Evolutionary conservation across 2,888 invertebrate species (phyloP).

Genomic region (Osedax frankpressi): DNA sequence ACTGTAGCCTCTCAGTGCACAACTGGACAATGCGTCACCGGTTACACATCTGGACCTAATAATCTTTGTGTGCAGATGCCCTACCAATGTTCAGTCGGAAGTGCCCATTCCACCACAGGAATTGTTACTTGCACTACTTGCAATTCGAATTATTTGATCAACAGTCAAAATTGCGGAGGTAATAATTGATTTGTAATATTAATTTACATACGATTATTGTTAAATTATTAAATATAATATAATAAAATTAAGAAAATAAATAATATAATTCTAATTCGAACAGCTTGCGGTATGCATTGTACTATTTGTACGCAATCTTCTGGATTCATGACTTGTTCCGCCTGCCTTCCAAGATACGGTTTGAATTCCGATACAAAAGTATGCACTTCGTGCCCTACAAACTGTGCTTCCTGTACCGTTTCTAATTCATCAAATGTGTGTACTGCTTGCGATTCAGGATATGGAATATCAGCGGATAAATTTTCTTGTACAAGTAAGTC

Average conservation of each 20-base stretch:
- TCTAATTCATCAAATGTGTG: background rate
- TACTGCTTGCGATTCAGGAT: background rate
- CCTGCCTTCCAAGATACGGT: background rate
- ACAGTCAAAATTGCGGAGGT: background rate
- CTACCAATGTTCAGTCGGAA: too few species aligned
- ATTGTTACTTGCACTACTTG: background rate
- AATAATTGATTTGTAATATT: too few species aligned
- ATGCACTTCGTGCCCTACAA: background rate
- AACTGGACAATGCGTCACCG: background rate
- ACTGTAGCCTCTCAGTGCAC: background rate
- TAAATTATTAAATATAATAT: too few species aligned
- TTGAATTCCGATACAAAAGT: too few species aligned
- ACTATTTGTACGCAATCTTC: background rate
- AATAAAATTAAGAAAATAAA: too few species aligned
- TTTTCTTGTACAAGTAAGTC: slow-evolving; percentile 1
- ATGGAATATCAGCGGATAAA: background rate
- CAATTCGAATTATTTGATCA: background rate
- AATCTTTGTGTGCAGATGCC: too few species aligned
- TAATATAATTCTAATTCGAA: too few species aligned
- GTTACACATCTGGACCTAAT: too few species aligned
- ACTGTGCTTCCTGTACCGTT: background rate
- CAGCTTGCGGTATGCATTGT: background rate
- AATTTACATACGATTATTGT: too few species aligned
- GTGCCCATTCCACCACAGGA: background rate
- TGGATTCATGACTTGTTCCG: background rate